Evolutionary conservation across 2,797 vertebrate species (phyloP).

Genomic region (Silurus aristotelis): DNA sequence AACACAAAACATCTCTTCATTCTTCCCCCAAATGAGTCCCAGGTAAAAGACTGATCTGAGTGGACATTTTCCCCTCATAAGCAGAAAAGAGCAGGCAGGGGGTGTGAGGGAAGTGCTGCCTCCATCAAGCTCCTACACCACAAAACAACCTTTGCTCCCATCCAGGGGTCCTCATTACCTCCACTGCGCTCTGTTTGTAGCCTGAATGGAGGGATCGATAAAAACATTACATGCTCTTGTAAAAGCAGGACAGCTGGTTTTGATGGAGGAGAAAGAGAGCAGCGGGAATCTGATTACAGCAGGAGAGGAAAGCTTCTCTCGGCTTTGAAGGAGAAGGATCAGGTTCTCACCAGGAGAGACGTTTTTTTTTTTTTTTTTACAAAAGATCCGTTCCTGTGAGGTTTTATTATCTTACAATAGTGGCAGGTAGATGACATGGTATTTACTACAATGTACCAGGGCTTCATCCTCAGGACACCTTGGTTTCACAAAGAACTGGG

Average conservation of each 20-base stretch:
- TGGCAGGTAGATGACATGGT: conserved; percentile 24
- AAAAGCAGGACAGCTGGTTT: conserved; percentile 60
- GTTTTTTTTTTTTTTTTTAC: conserved; percentile 10
- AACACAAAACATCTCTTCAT: conserved; percentile 44
- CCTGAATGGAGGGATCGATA: conserved; percentile 54
- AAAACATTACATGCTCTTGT: conserved; percentile 62
- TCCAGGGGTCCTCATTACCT: conserved; percentile 56
- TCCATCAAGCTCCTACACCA: conserved; percentile 43
- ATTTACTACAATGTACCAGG: conserved; percentile 30
- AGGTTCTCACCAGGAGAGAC: conserved; percentile 38
- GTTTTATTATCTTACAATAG: conserved; percentile 32
- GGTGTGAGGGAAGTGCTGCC: conserved; percentile 36
- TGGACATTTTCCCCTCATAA: conserved; percentile 45
- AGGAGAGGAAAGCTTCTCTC: conserved; percentile 43
- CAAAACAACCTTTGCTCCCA: conserved; percentile 33
- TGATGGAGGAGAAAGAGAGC: conserved; percentile 56
- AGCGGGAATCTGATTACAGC: conserved; percentile 57
- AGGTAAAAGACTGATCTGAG: conserved; percentile 29
- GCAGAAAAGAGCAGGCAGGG: conserved; percentile 37
- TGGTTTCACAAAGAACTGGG: conserved; percentile 31
- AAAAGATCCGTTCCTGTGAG: conserved; percentile 45
- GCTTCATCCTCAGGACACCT: conserved; percentile 25
- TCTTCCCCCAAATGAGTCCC: conserved; percentile 44
- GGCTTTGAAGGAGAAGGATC: conserved; percentile 38
- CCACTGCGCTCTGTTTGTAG: conserved; percentile 52